Base-by-base conservation (phyloP, 1,140 invertebrate species). In the Agraylea sexmaculata region DNA sequence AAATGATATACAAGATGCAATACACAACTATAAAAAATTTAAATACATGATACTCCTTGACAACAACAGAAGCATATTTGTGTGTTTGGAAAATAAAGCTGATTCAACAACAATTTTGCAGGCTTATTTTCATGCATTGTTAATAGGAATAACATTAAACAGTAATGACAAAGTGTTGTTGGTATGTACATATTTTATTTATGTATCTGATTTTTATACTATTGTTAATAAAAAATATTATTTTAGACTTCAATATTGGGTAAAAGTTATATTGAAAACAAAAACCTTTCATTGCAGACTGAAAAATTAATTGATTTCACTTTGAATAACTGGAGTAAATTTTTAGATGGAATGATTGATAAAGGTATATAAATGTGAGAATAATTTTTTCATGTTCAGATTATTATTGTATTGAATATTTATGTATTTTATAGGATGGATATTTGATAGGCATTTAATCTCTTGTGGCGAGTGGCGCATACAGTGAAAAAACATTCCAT, bases 81-180 rank as follows among this genome's bases (percentile, higher is more conserved):
- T 77, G 3, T 46, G 64, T 30, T 39, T 76, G 0, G 58, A 64
- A 35, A 59, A 68, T 35, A 45, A 60, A 27, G 53, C 57, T 13
- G 46, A 35, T 3, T 46, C 62, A 2, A 47, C 53, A 18, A 65
- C 71, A 40, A 51, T 73, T n/a, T 43, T 77, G 2, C 62, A 68
- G 50, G 67, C 67, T n/a, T 77, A 74, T 51, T 73, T 71, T 36
- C 64, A 74, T 45, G 69, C 66, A 18, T 56, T 67, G 3, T 38
- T 74, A 31, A 54, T 63, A 22, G 64, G 62, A 1, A 56, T 65
- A 11, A 40, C 56, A 10, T 53, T 43, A 2, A 55, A 52, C 22
- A 50, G 53, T 16, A 53, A 55, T 21, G 58, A 59, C 12, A 49
- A 56, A 19, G 34, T 40, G 19, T 13, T 47, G 3, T 44, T 58